Evolutionary conservation across 2,113 vertebrate genomes (phyloP), one percentile per base, ranked within the genome.

Genomic region (Edolisoma coerulescens): DNA sequence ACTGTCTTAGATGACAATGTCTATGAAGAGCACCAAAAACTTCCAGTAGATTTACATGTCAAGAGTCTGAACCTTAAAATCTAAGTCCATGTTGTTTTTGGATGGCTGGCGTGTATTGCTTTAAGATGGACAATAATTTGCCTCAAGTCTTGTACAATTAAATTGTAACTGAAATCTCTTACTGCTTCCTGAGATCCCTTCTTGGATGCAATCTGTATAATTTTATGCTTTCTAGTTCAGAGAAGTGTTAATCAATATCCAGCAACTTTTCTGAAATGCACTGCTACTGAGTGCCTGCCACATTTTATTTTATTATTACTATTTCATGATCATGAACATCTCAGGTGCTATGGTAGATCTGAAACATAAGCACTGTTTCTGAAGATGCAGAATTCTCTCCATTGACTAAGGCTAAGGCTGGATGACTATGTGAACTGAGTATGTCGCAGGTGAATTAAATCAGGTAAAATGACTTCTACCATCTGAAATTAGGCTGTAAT

Each of bases 111-210:
- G 35, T 50, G 33, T 32, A 54, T 53, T 91, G 5, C 42, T 91
- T 91, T 59, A 53, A 87, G 10, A 17, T 23, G 28, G 15, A n/a
- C 41, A 87, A 56, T 76, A 75, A 78, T 84, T 93, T 90, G 45
- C 19, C 45, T 80, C 18, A 68, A 33, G 24, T 59, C 32, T 44
- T 35, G 24, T 11, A 63, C 71, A 93, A 79, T 79, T 70, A 82
- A 77, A 91, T 87, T 84, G 39, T 42, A 79, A 82, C 64, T 87
- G 56, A 87, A 94, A 95, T 75, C 64, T 91, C 64, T 92, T 49
- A 64, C 23, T 70, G 32, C 39, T 82, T 91, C 49, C 54, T 65
- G 37, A 78, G n/a, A 56, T 91, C 41, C 20, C 23, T 87, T 80
- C 59, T 71, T 87, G 52, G 28, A 87, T 82, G 81, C 61, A 75